Conservation (phyloP, 1,140 invertebrate species). For the Tigriopus japonicus region DNA sequence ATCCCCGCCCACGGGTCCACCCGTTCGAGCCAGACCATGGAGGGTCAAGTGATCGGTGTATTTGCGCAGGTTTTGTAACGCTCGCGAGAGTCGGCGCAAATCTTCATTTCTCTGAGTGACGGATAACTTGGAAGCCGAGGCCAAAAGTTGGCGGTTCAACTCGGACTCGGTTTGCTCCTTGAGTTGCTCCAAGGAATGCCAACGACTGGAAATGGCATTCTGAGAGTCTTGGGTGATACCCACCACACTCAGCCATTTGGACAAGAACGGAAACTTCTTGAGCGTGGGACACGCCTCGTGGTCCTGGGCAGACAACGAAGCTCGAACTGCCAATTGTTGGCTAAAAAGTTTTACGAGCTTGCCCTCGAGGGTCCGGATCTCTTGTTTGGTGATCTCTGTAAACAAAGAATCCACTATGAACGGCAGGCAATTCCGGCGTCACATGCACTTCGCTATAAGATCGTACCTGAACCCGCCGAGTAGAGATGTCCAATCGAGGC, state of each 20-base stretch:
- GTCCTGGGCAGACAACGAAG: neutral
- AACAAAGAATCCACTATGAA: too few species aligned
- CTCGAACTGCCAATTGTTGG: conserved; percentile 48
- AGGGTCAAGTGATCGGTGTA: neutral
- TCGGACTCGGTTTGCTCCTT: conserved; percentile 66
- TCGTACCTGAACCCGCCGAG: too few species aligned
- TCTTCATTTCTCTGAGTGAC: conserved; percentile 49
- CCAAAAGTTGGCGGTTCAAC: conserved; percentile 44
- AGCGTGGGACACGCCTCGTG: neutral
- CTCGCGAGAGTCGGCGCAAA: conserved; percentile 36
- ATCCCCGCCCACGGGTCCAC: conserved; percentile 26
- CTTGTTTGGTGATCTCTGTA: conserved; percentile 79
- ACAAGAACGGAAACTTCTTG: conserved; percentile 41
- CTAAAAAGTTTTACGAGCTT: conserved; percentile 86
- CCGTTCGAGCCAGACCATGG: conserved; percentile 18
- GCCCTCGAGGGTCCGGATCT: conserved; percentile 79
- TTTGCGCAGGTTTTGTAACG: conserved; percentile 21
- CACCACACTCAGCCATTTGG: conserved; percentile 78
- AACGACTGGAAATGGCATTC: conserved; percentile 27
- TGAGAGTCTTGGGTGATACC: conserved; percentile 50
- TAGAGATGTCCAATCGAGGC: conserved; percentile 32
- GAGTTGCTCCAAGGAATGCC: conserved; percentile 50
- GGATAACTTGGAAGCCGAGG: conserved; percentile 25
- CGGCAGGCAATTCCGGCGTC: too few species aligned
- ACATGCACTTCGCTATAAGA: too few species aligned